Conservation (phyloP, 2,888 invertebrate species). For the Lasioglossum pauxillum region DNA sequence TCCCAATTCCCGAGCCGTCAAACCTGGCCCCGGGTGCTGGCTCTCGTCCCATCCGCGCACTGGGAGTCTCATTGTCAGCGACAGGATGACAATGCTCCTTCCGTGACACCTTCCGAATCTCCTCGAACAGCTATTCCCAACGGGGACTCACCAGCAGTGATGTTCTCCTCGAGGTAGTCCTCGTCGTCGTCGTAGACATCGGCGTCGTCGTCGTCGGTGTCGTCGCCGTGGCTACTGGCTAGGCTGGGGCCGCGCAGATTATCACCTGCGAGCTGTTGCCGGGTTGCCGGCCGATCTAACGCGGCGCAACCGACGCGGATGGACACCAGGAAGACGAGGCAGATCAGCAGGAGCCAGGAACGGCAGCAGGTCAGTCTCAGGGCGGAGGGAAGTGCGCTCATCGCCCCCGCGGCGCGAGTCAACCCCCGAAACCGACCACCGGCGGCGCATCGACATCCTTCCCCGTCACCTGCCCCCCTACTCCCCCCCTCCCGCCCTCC, state of each 20-base stretch:
- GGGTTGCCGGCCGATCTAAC: constrained; percentile 44
- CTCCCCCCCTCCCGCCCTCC: constrained; percentile 66
- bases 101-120: background rate
- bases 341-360: constrained; percentile 73
- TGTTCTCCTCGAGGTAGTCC: constrained; percentile 81
- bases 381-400: constrained; percentile 83
- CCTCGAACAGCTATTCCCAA: background rate
- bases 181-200: constrained; percentile 82
- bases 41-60: background rate
- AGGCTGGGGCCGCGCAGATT: constrained; percentile 67
- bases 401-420: constrained; percentile 84
- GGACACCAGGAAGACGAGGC: constrained; percentile 73
- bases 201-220: constrained; percentile 80
- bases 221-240: constrained; percentile 47
- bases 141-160: constrained; percentile 81
- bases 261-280: constrained; percentile 68
- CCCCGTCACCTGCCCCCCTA: constrained; percentile 73
- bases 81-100: too few relatives aligned
- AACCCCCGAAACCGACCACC: constrained; percentile 84
- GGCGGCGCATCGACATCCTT: constrained; percentile 83
- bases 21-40: background rate
- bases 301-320: constrained; percentile 51
- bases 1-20: background rate
- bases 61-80: background rate
- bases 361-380: constrained; percentile 81